A percentile compares a stretch with the other conserved stretches of the same genome.
Evolutionary conservation across 1,140 invertebrate genomes (phyloP).

Genomic region (Danaus plexippus): DNA sequence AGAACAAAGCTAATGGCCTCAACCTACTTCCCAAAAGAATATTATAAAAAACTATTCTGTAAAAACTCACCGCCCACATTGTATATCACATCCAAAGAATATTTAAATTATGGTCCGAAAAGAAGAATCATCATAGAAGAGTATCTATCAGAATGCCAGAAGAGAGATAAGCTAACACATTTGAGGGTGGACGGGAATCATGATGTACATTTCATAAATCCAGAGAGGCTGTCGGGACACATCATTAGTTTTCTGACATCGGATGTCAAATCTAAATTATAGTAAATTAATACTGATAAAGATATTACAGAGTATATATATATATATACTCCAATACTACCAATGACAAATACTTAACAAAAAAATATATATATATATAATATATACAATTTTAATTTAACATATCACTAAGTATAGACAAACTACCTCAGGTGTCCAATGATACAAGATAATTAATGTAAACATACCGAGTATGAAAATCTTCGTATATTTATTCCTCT

Average conservation of each 20-base stretch:
- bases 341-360: too few species aligned
- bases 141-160: constrained; percentile 17
- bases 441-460: too few species aligned
- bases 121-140: constrained; percentile 12
- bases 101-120: not conserved
- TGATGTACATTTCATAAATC: constrained; percentile 39
- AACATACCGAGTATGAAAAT: too few species aligned
- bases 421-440: too few species aligned
- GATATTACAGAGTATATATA: not conserved
- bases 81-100: constrained; percentile 23
- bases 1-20: constrained; percentile 7
- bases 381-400: too few species aligned
- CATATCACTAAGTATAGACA: too few species aligned
- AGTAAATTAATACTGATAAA: not conserved
- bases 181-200: constrained; percentile 32
- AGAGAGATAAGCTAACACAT: constrained; percentile 19
- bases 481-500: too few species aligned
- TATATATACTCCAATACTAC: too few species aligned
- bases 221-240: constrained; percentile 11
- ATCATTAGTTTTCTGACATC: constrained; percentile 7
- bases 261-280: constrained; percentile 10
- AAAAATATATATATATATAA: too few species aligned
- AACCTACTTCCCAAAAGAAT: constrained; percentile 10
- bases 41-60: constrained; percentile 14
- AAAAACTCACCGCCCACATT: constrained; percentile 24